Evolutionary conservation across 1,140 invertebrate species (phyloP), one percentile per base, ranked within the genome.

Genomic region (Probaryconus sp.): DNA sequence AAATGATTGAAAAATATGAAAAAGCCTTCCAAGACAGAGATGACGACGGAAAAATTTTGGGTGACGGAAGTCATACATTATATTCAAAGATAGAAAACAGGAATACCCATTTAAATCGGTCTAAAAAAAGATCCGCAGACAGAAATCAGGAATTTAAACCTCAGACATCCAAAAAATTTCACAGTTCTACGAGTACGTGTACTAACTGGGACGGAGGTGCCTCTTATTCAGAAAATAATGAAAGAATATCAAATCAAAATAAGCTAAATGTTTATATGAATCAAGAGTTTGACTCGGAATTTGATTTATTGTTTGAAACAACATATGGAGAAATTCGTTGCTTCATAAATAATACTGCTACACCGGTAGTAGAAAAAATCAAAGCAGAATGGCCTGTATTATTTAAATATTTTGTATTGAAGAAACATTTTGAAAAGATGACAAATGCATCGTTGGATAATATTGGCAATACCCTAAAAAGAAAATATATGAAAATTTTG

Each of bases 311-410:
- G 24, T 43, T 45, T 43, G 10, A 50, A 11, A 3, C 33, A 21
- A 21, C n/a, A 2, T 50, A 50, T 13, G 30, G 5, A 35, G 1
- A 20, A 1, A 33, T 50, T 43, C 26, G 38, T 11, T 3, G 17
- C 0, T 58, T 43, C 33, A 7, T 58, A 35, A 33, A 43, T 33
- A 0, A 31, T 4, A 40, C 18, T 13, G 2, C n/a, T 2, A 37
- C 53, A 21, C 1, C 13, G 0, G 53, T 35, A 9, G 7, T 2
- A 2, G 20, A 58, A 1, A 58, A 33, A 5, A 5, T 6, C 1
- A 31, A 43, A n/a, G n/a, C n/a, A 10, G 40, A 43, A 33, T 58
- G 42, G 40, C 55, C 55, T 5, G 47, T 47, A 9, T 30, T 47
- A 5, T 60, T 47, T 2, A 45, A 45, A 9, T 26, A 24, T 17